phyloP scores from a whole-genome alignment of 2,797 vertebrate genomes.

The Parotocinclus haroldoi region DNA sequence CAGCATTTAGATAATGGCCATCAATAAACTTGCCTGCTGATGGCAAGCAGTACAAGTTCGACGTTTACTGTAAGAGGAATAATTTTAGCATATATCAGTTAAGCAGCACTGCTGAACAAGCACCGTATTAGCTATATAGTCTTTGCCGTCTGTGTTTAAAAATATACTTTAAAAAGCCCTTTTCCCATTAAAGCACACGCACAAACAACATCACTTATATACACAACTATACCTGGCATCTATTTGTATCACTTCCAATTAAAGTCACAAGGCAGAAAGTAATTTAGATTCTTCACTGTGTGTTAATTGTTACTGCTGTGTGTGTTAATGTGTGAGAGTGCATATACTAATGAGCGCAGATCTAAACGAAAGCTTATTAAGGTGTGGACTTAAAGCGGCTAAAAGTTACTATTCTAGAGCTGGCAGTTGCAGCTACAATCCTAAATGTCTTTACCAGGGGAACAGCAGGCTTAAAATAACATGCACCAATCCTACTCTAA shows the following conservation, averaged over 20 bases:
- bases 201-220: not conserved
- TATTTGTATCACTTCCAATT: too few species aligned
- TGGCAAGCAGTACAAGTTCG: not conserved
- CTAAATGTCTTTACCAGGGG: constrained; percentile 14
- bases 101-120: not conserved
- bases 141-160: not conserved
- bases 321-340: not conserved
- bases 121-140: not conserved
- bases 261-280: too few species aligned
- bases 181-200: not conserved
- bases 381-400: constrained; percentile 26
- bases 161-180: not conserved
- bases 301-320: not conserved
- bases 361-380: constrained; percentile 35
- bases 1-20: constrained; percentile 23
- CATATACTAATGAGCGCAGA: not conserved
- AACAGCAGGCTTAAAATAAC: constrained; percentile 37
- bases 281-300: not conserved
- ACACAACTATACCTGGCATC: too few species aligned
- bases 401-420: constrained; percentile 22
- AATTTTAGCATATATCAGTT: not conserved
- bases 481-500: constrained; percentile 14
- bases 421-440: constrained; percentile 7
- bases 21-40: constrained; percentile 11
- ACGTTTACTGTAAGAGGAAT: constrained; percentile 8